Evolutionary conservation across 2,797 vertebrate species (phyloP), one percentile per base, ranked within the genome.

Genomic region (Hyperoplus lanceolatus): DNA sequence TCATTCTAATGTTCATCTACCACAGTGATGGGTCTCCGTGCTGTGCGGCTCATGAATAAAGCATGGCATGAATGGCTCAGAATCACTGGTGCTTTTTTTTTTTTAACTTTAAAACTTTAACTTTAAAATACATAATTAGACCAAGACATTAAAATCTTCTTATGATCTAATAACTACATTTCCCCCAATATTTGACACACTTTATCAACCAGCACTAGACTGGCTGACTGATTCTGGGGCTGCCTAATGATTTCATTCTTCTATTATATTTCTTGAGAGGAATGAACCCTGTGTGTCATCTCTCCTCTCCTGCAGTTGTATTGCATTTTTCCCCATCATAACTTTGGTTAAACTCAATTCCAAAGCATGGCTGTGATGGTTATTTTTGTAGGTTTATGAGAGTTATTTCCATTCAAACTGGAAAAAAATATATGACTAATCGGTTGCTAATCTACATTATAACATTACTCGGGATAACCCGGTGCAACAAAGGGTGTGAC

Each of bases 1-100:
- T 74, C 74, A 67, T 55, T 64, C 36, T 13, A 42, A 65, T 76
- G 71, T 66, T 64, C 51, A 76, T 72, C 71, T 63, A 49, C 14
- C 8, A n/a, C 15, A 75, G 46, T 58, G 60, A 42, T 9, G 8
- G 46, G 62, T 70, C 81, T 29, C 1, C 46, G 41, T 63, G 68
- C 55, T 42, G 41, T 49, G 61, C 21, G 55, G 42, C 70, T 82
- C 69, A 85, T 90, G 41, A 81, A 83, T 88, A 73, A 87, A 58
- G 7, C 53, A 77, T 78, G n/a, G 8, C n/a, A 9, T n/a, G 82
- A 73, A 80, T 70, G 66, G 84, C 41, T 41, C 48, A 74, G 75
- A 76, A 54, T 82, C 79, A 68, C 53, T 6, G 5, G 39, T 7
- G 15, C 39, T 8, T 42, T 38, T 18, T 6, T n/a, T n/a, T 21